phyloP scores from a whole-genome alignment of 2,888 invertebrate species.

The Tholera decimalis region DNA sequence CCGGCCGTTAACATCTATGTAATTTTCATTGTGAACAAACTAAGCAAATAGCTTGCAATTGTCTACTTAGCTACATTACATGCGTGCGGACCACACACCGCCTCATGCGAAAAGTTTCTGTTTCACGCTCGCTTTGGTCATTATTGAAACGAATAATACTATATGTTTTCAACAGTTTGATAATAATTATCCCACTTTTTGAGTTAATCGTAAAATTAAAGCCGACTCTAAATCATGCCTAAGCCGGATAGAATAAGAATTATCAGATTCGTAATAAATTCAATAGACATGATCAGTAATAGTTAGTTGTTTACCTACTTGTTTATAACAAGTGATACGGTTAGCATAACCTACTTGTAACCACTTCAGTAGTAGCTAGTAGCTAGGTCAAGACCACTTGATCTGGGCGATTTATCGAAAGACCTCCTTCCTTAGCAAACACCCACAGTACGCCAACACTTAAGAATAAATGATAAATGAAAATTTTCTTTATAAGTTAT shows the following conservation, averaged over 20 bases:
- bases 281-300: slow-evolving; percentile 32
- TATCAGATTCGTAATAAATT: slow-evolving; percentile 21
- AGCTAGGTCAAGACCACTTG: slow-evolving; percentile 61
- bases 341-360: slow-evolving; percentile 52
- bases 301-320: slow-evolving; percentile 24
- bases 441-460: slow-evolving; percentile 63
- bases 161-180: background rate
- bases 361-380: slow-evolving; percentile 46
- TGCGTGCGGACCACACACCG: slow-evolving; percentile 56
- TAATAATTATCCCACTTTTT: background rate
- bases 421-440: slow-evolving; percentile 56
- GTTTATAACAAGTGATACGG: slow-evolving; percentile 42
- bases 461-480: slow-evolving; percentile 20
- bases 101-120: slow-evolving; percentile 4
- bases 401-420: slow-evolving; percentile 57
- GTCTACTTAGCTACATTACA: slow-evolving; percentile 44
- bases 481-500: slow-evolving; percentile 17
- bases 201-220: background rate
- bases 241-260: background rate
- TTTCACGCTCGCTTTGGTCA: slow-evolving; percentile 10
- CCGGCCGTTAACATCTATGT: slow-evolving; percentile 86
- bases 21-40: slow-evolving; percentile 86
- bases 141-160: background rate
- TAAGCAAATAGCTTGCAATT: slow-evolving; percentile 70
- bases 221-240: background rate